These are phyloP conservation scores for Conchocele bisecta DNA, from an alignment of 2,888 invertebrate species.

Conservation along the genomic window DNA sequence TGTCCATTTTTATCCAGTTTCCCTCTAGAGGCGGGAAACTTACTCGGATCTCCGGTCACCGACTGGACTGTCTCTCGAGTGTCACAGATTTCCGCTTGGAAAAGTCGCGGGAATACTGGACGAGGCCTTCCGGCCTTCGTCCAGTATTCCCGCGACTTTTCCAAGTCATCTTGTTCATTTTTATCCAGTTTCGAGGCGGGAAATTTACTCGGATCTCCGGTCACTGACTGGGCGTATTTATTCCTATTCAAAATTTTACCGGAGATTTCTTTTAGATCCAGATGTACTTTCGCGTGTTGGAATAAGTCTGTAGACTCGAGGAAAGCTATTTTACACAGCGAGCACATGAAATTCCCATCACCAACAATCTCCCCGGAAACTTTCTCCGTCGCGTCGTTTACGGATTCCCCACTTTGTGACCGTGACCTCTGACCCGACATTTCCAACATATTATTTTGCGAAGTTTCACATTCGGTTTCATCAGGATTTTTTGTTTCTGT, in stretches of 20 bases:
- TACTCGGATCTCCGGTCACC: slow-evolving; percentile 18
- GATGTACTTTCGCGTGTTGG: slow-evolving; percentile 12
- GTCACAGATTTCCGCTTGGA: no score
- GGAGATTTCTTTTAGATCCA: not conserved
- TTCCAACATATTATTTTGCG: not conserved
- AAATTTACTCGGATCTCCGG: slow-evolving; percentile 18
- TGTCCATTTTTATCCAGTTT: no score
- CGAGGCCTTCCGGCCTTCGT: no score
- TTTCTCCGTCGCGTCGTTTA: not conserved
- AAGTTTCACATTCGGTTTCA: not conserved
- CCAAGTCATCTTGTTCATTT: no score
- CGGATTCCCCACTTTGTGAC: not conserved
- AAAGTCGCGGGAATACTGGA: no score
- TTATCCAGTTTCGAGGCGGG: no score
- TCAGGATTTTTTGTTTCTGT: not conserved
- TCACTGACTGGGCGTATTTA: slow-evolving; percentile 8
- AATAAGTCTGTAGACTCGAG: slow-evolving; percentile 14
- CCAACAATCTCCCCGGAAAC: not conserved
- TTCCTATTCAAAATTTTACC: not conserved
- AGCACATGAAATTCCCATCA: slow-evolving; percentile 17
- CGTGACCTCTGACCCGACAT: not conserved
- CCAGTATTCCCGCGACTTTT: no score
- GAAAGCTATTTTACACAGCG: slow-evolving; percentile 8
- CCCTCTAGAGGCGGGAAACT: no score
- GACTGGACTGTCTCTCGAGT: no score